phyloP scores from a whole-genome alignment of 2,797 vertebrate genomes.

The Mycteria americana region DNA sequence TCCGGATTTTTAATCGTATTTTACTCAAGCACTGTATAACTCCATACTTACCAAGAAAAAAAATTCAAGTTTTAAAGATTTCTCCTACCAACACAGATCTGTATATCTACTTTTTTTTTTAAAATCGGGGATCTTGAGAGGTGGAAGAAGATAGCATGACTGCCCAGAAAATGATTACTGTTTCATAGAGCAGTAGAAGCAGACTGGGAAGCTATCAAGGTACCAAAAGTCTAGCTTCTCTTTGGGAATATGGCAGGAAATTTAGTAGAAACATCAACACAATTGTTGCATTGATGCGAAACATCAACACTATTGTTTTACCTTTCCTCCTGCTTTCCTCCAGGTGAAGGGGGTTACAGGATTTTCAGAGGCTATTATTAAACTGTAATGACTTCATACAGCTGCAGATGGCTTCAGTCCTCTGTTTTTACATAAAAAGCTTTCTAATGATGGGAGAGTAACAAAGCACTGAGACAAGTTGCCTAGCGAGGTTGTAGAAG shows the following conservation, averaged over 20 bases:
- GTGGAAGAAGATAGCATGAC: background rate
- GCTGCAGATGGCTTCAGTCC: background rate
- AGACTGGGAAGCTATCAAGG: background rate
- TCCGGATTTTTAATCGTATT: background rate
- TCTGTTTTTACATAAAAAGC: slow-evolving; percentile 1
- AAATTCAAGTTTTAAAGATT: background rate
- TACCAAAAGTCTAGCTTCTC: background rate
- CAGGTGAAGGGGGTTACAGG: slow-evolving; percentile 6
- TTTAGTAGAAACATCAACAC: background rate
- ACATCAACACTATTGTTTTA: slow-evolving; percentile 38
- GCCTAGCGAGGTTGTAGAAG: background rate
- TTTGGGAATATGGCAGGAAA: slow-evolving; percentile 8
- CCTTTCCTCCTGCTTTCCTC: slow-evolving; percentile 32
- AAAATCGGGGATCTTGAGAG: background rate
- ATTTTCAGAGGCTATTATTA: background rate
- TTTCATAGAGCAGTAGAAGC: background rate
- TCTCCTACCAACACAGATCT: background rate
- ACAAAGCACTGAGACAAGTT: background rate
- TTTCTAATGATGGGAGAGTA: background rate
- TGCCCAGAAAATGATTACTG: background rate
- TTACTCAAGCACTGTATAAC: background rate
- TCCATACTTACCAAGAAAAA: background rate
- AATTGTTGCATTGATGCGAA: background rate
- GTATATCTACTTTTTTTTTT: background rate
- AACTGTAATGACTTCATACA: background rate